Evolutionary conservation across 2,113 vertebrate genomes (phyloP).

Genomic region (Rostratula benghalensis): DNA sequence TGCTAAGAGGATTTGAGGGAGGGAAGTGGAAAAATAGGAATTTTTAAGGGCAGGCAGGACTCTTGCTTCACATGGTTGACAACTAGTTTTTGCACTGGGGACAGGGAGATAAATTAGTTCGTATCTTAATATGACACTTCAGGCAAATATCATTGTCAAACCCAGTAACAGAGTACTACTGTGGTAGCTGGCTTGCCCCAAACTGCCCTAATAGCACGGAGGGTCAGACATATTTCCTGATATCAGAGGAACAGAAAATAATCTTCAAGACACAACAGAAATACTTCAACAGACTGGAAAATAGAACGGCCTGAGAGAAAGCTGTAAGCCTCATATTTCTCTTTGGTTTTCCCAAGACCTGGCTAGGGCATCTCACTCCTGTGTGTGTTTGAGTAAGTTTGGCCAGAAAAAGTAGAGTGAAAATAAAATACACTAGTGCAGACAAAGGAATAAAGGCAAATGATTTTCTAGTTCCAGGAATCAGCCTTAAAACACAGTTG

Average conservation of each 20-base stretch:
- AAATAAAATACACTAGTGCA: background rate
- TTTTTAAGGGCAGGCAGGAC: background rate
- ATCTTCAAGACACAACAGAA: background rate
- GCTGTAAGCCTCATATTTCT: background rate
- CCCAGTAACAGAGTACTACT: fast-evolving
- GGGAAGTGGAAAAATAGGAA: background rate
- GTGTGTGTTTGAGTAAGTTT: background rate
- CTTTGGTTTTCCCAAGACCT: background rate
- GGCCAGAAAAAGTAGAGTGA: background rate
- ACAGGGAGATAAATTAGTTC: background rate
- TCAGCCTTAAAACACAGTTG: background rate
- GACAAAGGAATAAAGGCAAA: background rate
- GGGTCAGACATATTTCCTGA: background rate
- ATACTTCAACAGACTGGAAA: background rate
- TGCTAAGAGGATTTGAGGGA: background rate
- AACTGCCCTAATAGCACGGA: background rate
- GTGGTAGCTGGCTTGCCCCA: background rate
- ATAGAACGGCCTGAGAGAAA: background rate
- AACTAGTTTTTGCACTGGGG: background rate
- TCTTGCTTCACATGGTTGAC: background rate
- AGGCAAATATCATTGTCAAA: background rate
- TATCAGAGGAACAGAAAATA: background rate
- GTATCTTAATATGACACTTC: background rate
- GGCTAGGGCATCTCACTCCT: background rate
- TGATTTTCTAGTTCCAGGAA: background rate